Base-by-base conservation (phyloP, 2,888 invertebrate species). In the Brenthis daphne region DNA sequence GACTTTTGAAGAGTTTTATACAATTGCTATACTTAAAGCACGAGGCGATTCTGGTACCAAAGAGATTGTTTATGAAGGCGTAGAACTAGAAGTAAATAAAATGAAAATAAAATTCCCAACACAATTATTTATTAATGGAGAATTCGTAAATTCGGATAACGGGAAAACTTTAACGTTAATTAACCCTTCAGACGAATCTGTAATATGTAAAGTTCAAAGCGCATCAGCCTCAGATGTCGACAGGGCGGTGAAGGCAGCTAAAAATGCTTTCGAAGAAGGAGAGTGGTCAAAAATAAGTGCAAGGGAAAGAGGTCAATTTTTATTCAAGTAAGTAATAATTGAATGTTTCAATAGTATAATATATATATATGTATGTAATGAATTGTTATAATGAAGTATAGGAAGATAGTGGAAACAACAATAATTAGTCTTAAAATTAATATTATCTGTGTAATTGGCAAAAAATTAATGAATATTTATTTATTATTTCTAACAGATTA, bases 251-350 rank as follows among this genome's bases (percentile, higher is more conserved):
- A 93, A 94, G 58, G 97, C 98, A 0, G 99, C 99, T 0, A 95
- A 97, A 80, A 95, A 94, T 70, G 98, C 98, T 0, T 98, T 98
- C 83, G 95, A 97, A 68, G 93, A 94, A 48, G 98, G 99, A 0
- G 96, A 98, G 79, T 99, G 99, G 99, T 95, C 96, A n/a, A 97
- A 96, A 85, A 97, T 99, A 83, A 98, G 98, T 80, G 96, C 98
- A 0, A 94, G 99, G 76, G 98, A 99, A 79, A 94, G 99, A 33
- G 99, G 98, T 3, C 94, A 95, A 70, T 82, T 99, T 1, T 91
- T 99, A 84, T 96, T 95, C 89, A 96, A 94, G 96, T 96, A 86
- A 90, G 89, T 86, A 63, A 37, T 13, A 57, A 57, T 37, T 29
- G 29, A 61, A 37, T 8, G 29, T n/a, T 16, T 51, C 29, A 14